Evolutionary conservation across 2,797 vertebrate genomes (phyloP).

Genomic region (Eulemur albifrons): DNA sequence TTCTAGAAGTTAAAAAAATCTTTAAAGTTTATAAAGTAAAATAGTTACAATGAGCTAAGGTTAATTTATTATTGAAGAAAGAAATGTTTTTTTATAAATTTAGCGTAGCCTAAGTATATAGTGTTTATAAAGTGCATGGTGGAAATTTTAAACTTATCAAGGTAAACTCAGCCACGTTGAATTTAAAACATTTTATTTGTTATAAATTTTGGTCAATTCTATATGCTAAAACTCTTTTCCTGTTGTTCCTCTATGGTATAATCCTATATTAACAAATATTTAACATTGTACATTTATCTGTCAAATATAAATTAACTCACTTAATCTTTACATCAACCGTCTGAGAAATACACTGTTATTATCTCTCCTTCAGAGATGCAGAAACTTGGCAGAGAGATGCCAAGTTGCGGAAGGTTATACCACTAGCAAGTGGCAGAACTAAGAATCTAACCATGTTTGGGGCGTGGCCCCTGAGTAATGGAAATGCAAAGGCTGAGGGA

Average conservation of each 20-base stretch:
- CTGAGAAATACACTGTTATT: not conserved
- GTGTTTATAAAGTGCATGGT: not conserved
- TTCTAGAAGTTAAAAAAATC: not conserved
- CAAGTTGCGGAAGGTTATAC: not conserved
- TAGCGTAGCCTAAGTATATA: not conserved
- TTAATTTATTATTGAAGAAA: not conserved
- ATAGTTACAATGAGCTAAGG: not conserved
- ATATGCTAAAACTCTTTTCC: not conserved
- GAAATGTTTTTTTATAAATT: not conserved
- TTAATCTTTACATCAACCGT: constrained; percentile 27
- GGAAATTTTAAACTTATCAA: not conserved
- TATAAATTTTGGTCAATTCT: not conserved
- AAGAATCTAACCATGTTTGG: not conserved
- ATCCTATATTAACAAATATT: not conserved
- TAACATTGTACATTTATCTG: not conserved
- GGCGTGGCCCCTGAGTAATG: not conserved
- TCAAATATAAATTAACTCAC: not conserved
- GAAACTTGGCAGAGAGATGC: not conserved
- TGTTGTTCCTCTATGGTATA: not conserved
- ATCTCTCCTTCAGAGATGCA: not conserved
- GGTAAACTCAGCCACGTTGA: not conserved
- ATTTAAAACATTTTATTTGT: not conserved
- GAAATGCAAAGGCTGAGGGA: not conserved
- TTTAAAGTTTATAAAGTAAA: not conserved
- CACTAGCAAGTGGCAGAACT: not conserved